phyloP scores from a whole-genome alignment of 2,888 invertebrate species.

The Conops quadrifasciatus region DNA sequence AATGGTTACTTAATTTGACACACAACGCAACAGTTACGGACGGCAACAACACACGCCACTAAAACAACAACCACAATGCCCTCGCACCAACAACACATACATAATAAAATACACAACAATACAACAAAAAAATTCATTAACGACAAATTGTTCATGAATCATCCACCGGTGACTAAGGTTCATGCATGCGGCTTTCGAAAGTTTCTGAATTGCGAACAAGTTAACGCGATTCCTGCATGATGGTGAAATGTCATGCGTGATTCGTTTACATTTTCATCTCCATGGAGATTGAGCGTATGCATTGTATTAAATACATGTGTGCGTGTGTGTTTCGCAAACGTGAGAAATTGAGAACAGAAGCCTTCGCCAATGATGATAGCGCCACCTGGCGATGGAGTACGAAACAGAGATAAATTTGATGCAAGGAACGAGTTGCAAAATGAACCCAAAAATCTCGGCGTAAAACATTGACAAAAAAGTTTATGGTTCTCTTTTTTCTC shows the following conservation, averaged over 20 bases:
- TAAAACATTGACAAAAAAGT: background rate
- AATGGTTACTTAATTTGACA: conserved; percentile 42
- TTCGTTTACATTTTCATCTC: too few relatives aligned
- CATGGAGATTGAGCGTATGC: too few relatives aligned
- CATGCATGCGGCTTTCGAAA: too few relatives aligned
- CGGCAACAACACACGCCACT: background rate
- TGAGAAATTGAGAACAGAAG: background rate
- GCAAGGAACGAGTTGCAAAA: background rate
- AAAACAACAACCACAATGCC: background rate
- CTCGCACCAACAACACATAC: background rate
- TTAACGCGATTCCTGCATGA: too few relatives aligned
- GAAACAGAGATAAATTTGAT: background rate
- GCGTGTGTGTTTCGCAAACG: background rate
- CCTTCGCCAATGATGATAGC: background rate
- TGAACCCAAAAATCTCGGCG: background rate
- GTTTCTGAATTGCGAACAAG: too few relatives aligned
- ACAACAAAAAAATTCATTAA: too few relatives aligned
- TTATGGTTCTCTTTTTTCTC: background rate
- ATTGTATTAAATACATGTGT: too few relatives aligned
- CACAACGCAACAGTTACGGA: background rate
- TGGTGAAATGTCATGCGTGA: too few relatives aligned
- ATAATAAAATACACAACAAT: too few relatives aligned
- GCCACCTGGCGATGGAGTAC: background rate
- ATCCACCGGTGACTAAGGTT: too few relatives aligned
- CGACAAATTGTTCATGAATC: too few relatives aligned